Conservation (phyloP, 1,140 invertebrate genomes). For the Drosophila eugracilis region DNA sequence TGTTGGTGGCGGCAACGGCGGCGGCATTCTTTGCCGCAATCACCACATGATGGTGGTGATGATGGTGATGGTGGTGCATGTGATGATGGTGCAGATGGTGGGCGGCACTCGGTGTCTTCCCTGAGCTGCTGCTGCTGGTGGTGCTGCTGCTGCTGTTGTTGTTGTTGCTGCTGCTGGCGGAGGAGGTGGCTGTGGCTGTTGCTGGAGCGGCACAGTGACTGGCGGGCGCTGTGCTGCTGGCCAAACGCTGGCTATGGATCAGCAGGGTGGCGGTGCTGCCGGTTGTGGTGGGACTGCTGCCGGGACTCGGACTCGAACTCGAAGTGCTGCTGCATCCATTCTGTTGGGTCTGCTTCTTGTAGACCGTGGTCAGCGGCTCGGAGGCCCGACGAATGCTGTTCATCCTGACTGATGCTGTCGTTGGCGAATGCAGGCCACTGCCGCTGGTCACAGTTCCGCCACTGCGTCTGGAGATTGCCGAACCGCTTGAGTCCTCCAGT, state of each 20-base stretch:
- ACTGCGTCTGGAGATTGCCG: background rate
- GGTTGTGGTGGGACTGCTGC: slow-evolving; percentile 19
- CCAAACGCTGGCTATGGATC: slow-evolving; percentile 39
- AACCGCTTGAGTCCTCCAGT: slow-evolving; percentile 60
- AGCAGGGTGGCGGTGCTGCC: slow-evolving; percentile 43
- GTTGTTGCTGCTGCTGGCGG: slow-evolving; percentile 17
- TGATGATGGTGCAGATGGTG: slow-evolving; percentile 69
- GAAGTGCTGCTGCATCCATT: slow-evolving; percentile 17
- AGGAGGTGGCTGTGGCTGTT: slow-evolving; percentile 17
- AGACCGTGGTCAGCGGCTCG: slow-evolving; percentile 63
- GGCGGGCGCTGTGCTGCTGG: slow-evolving; percentile 20
- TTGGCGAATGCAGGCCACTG: slow-evolving; percentile 34
- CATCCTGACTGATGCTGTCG: slow-evolving; percentile 69
- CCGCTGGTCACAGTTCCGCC: slow-evolving; percentile 1
- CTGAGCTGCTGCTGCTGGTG: slow-evolving; percentile 27
- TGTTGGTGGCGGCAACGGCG: slow-evolving; percentile 71
- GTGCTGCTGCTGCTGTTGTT: too few relatives aligned
- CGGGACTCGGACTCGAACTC: slow-evolving; percentile 27
- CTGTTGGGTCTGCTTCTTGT: slow-evolving; percentile 69
- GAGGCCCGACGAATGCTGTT: slow-evolving; percentile 74
- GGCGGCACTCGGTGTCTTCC: slow-evolving; percentile 38
- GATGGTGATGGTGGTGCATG: slow-evolving; percentile 71
- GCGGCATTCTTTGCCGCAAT: slow-evolving; percentile 69
- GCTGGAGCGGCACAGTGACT: slow-evolving; percentile 2
- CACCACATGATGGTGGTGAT: slow-evolving; percentile 76